Percentiles rank a stretch among this genome's conserved stretches.
Conservation (phyloP, 2,888 invertebrate species). For the Romanomermis culicivorax region DNA sequence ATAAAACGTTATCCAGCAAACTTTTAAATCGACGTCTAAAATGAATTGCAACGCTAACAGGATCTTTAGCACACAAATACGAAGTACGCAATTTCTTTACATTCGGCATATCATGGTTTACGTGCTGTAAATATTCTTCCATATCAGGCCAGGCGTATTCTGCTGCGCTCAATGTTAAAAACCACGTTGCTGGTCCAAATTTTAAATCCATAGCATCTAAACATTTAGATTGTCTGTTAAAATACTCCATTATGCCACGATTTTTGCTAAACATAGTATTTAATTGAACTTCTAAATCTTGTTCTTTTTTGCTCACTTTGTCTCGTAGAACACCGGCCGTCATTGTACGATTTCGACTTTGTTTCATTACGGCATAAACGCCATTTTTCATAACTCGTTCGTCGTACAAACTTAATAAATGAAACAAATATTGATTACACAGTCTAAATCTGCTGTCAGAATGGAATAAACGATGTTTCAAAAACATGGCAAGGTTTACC, state of each 20-base stretch:
- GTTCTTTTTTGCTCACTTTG: not conserved
- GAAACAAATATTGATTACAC: not conserved
- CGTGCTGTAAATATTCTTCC: not conserved
- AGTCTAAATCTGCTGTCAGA: not conserved
- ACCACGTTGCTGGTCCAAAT: not conserved
- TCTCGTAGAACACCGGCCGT: not conserved
- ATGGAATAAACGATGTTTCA: not conserved
- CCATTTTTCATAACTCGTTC: not conserved
- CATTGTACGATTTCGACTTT: too few species aligned
- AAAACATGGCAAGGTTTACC: not conserved
- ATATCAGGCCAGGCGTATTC: not conserved
- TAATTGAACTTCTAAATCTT: not conserved
- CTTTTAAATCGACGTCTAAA: too few species aligned
- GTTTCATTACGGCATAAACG: too few species aligned
- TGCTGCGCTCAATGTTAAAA: too few species aligned
- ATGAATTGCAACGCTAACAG: too few species aligned
- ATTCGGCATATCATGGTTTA: not conserved
- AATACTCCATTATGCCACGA: not conserved
- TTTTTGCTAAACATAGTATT: not conserved
- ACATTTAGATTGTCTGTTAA: not conserved
- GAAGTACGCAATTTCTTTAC: not conserved
- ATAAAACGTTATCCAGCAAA: not conserved
- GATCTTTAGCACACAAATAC: not conserved
- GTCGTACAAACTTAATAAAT: not conserved
- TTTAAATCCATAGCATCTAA: not conserved